A percentile compares a stretch with the other conserved stretches of the same genome.
Conservation (phyloP, 2,797 vertebrate genomes). For the Sardinella longiceps region DNA sequence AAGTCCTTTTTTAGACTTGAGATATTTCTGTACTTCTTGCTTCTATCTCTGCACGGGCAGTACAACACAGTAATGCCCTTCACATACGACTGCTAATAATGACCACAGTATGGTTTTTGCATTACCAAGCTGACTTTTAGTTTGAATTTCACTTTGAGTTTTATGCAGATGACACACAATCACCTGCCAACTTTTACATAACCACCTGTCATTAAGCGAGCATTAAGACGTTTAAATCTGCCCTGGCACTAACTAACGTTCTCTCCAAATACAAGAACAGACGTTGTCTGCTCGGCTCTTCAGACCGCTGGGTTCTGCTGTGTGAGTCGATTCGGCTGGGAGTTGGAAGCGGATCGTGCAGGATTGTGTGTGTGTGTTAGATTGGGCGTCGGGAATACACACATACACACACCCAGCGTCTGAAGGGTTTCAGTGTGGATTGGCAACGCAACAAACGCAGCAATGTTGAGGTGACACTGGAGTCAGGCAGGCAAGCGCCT, state of each 20-base stretch:
- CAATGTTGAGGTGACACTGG: background rate
- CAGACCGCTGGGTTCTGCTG: background rate
- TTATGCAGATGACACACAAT: slow-evolving; percentile 1
- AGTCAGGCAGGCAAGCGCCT: slow-evolving; percentile 24
- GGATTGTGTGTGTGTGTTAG: background rate
- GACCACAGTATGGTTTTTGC: background rate
- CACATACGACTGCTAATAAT: background rate
- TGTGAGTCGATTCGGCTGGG: background rate
- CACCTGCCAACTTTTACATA: slow-evolving; percentile 11
- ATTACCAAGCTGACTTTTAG: slow-evolving; percentile 9
- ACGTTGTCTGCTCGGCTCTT: background rate
- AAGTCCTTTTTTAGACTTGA: slow-evolving; percentile 17
- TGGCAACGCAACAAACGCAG: background rate
- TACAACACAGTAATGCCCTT: background rate
- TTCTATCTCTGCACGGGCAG: background rate
- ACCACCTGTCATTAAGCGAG: slow-evolving; percentile 9
- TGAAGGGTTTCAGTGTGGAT: background rate
- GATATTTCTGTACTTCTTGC: background rate
- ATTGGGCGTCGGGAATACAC: background rate
- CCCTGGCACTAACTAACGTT: background rate
- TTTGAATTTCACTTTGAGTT: background rate
- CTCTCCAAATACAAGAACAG: background rate
- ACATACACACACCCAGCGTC: background rate
- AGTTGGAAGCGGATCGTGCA: background rate
- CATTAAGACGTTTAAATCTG: slow-evolving; percentile 10